These are phyloP conservation scores for Rhagoletis pomonella DNA, from an alignment of 1,140 invertebrate genomes.

Conservation along the genomic window DNA sequence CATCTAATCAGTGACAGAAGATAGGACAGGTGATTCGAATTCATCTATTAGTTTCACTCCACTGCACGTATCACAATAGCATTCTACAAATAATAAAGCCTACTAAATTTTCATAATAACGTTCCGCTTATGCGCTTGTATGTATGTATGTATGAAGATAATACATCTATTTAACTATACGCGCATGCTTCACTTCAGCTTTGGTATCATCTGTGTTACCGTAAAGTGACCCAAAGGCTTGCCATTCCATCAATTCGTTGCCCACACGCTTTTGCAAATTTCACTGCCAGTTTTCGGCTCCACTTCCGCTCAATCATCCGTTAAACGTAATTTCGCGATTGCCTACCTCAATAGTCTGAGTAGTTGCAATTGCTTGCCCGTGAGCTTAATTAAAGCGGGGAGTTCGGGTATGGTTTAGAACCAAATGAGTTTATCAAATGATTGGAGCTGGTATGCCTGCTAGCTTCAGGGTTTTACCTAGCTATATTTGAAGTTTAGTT, in stretches of 20 bases:
- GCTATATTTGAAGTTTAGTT: too few species aligned
- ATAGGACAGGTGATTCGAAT: neutral
- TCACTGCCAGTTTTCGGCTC: neutral
- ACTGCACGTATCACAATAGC: neutral
- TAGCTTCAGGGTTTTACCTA: too few species aligned
- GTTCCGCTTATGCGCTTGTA: neutral
- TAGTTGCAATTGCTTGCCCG: neutral
- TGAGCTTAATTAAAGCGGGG: conserved; percentile 2
- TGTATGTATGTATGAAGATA: neutral
- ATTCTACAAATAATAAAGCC: neutral
- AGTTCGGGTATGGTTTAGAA: too few species aligned
- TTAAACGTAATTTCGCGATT: neutral
- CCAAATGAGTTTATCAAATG: too few species aligned
- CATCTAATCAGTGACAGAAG: neutral
- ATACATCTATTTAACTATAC: neutral
- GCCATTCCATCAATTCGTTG: neutral
- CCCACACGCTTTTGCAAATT: neutral
- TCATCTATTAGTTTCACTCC: neutral
- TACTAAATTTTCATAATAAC: neutral
- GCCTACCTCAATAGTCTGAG: neutral
- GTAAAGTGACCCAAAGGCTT: too few species aligned
- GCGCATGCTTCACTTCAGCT: neutral
- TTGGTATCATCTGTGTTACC: neutral
- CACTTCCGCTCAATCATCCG: neutral
- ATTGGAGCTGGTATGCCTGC: too few species aligned